phyloP scores from a whole-genome alignment of 1,140 invertebrate species.

The Armadillidium nasatum region DNA sequence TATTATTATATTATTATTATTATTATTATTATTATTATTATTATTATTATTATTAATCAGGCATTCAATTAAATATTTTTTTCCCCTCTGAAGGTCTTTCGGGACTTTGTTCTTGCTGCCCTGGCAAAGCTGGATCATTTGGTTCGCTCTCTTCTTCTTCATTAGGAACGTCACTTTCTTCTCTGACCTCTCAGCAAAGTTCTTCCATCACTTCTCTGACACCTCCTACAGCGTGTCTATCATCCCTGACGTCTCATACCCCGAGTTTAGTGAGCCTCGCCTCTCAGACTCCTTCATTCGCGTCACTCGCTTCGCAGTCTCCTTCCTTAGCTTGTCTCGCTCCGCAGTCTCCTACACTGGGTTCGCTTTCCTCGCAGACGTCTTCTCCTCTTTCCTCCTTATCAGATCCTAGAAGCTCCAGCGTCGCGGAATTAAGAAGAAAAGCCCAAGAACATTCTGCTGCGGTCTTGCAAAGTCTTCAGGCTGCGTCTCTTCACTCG shows the following conservation, averaged over 20 bases:
- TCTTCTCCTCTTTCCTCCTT: background rate
- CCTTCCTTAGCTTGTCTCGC: conserved; percentile 32
- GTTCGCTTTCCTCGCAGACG: background rate
- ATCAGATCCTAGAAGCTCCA: conserved; percentile 63
- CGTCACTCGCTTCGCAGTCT: conserved; percentile 50
- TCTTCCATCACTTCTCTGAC: background rate
- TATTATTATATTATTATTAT: too few species aligned
- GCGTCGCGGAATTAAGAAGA: conserved; percentile 75
- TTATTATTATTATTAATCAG: too few species aligned
- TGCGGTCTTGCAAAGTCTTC: conserved; percentile 68
- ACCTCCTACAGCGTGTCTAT: conserved; percentile 46
- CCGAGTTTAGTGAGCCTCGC: conserved; percentile 49
- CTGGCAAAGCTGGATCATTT: conserved; percentile 55
- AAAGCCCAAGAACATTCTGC: conserved; percentile 89
- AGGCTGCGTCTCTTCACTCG: conserved; percentile 46
- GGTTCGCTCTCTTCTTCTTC: conserved; percentile 33
- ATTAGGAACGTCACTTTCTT: conserved; percentile 31
- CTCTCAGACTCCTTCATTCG: conserved; percentile 51
- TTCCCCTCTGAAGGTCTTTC: conserved; percentile 57
- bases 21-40: too few species aligned
- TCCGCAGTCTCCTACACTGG: background rate
- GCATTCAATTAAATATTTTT: background rate
- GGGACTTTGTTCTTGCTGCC: conserved; percentile 71
- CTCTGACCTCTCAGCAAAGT: conserved; percentile 43
- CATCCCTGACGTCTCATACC: conserved; percentile 45